Conservation (phyloP, 2,888 invertebrate species). For the Hermodice carunculata region DNA sequence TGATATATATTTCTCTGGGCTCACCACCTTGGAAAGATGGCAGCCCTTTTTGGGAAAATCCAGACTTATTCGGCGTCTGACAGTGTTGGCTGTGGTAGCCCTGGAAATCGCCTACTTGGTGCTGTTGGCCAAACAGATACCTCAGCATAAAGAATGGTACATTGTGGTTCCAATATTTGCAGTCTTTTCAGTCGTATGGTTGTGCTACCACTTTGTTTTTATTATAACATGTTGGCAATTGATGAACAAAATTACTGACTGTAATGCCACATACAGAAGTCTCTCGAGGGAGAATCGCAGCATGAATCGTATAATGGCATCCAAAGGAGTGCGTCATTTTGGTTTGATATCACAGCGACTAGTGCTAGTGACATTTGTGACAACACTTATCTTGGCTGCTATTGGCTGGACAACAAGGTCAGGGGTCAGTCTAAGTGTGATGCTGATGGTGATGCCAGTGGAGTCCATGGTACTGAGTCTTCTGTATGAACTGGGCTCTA, state of each 20-base stretch:
- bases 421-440: slow-evolving; percentile 54
- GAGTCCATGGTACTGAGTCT: slow-evolving; percentile 61
- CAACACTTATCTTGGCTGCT: slow-evolving; percentile 51
- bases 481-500: slow-evolving; percentile 62
- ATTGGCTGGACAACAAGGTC: slow-evolving; percentile 66
- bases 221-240: slow-evolving; percentile 64
- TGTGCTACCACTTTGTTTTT: slow-evolving; percentile 60
- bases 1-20: slow-evolving; percentile 60
- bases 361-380: slow-evolving; percentile 54
- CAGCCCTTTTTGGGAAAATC: slow-evolving; percentile 51
- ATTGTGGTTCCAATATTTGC: slow-evolving; percentile 67
- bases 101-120: slow-evolving; percentile 50
- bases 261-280: slow-evolving; percentile 45
- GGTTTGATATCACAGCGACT: slow-evolving; percentile 64
- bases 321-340: slow-evolving; percentile 68
- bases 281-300: slow-evolving; percentile 43
- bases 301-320: slow-evolving; percentile 62
- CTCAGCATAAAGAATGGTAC: slow-evolving; percentile 69
- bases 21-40: slow-evolving; percentile 65
- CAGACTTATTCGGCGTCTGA: slow-evolving; percentile 47
- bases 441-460: slow-evolving; percentile 59
- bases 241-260: slow-evolving; percentile 62
- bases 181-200: slow-evolving; percentile 58
- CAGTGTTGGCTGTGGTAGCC: slow-evolving; percentile 47
- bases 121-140: slow-evolving; percentile 52